These are phyloP conservation scores for Arremon aurantiirostris DNA, from an alignment of 2,797 vertebrate genomes.

Conservation along the genomic window DNA sequence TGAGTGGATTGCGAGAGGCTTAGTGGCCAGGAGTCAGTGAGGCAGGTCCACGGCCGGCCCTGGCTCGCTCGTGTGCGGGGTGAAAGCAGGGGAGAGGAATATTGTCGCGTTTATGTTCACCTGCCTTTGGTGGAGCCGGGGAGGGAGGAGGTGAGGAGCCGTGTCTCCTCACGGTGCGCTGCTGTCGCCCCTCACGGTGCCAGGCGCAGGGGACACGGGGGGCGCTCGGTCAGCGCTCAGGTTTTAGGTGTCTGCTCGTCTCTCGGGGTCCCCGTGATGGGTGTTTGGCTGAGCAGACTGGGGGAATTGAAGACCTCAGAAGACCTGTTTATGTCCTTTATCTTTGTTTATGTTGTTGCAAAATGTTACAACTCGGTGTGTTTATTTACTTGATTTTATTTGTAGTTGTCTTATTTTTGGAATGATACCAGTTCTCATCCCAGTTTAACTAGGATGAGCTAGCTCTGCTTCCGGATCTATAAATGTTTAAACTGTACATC, in stretches of 20 bases:
- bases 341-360: not conserved
- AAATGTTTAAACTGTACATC: constrained; percentile 16
- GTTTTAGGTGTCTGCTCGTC: not conserved
- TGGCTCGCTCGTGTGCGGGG: not conserved
- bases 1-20: not conserved
- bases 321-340: not conserved
- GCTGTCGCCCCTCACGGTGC: not conserved
- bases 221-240: rapidly evolving
- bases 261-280: not conserved
- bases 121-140: not conserved
- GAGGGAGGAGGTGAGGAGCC: not conserved
- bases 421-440: not conserved
- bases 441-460: not conserved
- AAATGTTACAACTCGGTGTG: not conserved
- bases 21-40: not conserved
- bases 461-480: not conserved
- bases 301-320: not conserved
- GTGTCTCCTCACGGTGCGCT: not conserved
- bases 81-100: not conserved
- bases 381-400: constrained; percentile 14
- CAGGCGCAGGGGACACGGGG: not conserved
- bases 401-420: not conserved
- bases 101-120: not conserved
- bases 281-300: not conserved
- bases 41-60: not conserved